Base-by-base conservation (phyloP, 2,113 vertebrate genomes). In the Pavo muticus region DNA sequence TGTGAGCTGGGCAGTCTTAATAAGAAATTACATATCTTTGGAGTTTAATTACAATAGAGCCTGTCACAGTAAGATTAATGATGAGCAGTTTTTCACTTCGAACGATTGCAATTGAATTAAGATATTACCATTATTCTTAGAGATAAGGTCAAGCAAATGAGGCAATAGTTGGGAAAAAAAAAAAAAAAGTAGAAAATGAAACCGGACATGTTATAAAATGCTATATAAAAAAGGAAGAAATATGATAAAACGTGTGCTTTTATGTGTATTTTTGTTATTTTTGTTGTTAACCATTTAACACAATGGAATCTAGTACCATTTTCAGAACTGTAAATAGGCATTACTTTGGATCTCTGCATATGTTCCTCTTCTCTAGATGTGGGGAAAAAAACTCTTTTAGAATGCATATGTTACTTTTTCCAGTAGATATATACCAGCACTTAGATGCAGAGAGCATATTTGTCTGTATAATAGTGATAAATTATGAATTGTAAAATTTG, bases 1-100 rank as follows among this genome's bases (percentile, higher is more conserved):
- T 89, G 88, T 50, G 44, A 94, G 27, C 39, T 85, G 56, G 82
- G 72, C 32, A 76, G 48, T 94, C 74, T 91, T 91, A 83, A 57
- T 84, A 84, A 94, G 76, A 75, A 95, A 88, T 91, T 79, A 76
- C 39, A 64, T 93, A 65, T 96, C 92, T 94, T 94, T 72, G 39
- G 91, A 95, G 69, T 91, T 97, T 97, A 97, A 97, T 97, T 97
- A 88, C 72, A 86, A 70, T 85, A 92, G 44, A 32, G 10, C 54
- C 23, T 87, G 88, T 91, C 97, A 81, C 47, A 40, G 15, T 27
- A 79, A 96, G 95, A 97, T 93, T 92, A 93, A 97, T 59, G 88
- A 94, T 20, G 39, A 90, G 45, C 30, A 87, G 61, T 94, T 97
- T 97, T 94, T 94, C 67, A 94, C 72, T 94, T 94, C 79, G 80